These are phyloP conservation scores for Tuberolachnus salignus DNA, from an alignment of 2,888 invertebrate species.

Conservation along the genomic window DNA sequence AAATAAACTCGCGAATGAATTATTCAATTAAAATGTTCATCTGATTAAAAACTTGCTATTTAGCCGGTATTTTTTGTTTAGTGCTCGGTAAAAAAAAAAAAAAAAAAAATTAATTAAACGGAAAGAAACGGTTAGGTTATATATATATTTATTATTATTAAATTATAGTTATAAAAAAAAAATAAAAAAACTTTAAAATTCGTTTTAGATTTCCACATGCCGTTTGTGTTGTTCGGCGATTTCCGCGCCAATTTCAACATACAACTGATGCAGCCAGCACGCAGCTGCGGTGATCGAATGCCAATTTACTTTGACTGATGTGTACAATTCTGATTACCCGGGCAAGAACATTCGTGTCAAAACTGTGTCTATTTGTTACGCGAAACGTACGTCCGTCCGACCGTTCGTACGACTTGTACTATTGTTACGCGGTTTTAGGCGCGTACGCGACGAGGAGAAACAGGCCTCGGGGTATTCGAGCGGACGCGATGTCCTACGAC, in stretches of 20 bases:
- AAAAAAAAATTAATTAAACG: neutral
- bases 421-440: neutral
- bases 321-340: slow-evolving; percentile 9
- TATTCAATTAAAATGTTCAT: neutral
- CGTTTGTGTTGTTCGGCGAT: neutral
- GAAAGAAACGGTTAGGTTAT: slow-evolving; percentile 2
- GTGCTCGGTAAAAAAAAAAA: neutral
- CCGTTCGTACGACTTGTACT: neutral
- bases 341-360: slow-evolving; percentile 23
- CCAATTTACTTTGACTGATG: slow-evolving; percentile 42
- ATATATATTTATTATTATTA: neutral
- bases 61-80: no score
- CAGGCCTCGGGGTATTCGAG: neutral
- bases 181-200: slow-evolving; percentile 11
- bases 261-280: neutral
- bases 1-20: neutral
- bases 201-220: neutral
- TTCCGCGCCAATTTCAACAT: neutral
- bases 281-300: slow-evolving; percentile 39
- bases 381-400: slow-evolving; percentile 13
- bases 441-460: neutral
- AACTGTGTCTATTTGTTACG: slow-evolving; percentile 29
- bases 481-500: neutral
- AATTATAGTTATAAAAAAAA: neutral
- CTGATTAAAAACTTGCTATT: neutral